A percentile compares a stretch with the other conserved stretches of the same genome.
Conservation (phyloP, 2,888 invertebrate genomes). For the Heliconius aoede region DNA sequence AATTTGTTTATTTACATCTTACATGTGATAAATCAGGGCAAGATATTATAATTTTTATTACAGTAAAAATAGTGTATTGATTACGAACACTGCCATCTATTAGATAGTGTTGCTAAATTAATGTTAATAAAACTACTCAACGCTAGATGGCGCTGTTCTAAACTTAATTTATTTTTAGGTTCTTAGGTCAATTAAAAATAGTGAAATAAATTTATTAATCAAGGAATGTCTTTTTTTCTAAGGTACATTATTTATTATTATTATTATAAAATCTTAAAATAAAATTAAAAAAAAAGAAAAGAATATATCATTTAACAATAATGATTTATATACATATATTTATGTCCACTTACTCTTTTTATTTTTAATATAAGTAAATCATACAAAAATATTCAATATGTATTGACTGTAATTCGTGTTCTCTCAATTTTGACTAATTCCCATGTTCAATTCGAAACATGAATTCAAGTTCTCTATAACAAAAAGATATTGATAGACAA, state of each 20-base stretch:
- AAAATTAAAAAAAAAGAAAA: neutral
- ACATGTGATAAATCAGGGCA: neutral
- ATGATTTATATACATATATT: neutral
- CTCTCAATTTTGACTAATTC: no score
- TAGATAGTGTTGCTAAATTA: neutral
- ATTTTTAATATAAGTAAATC: no score
- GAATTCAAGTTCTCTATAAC: no score
- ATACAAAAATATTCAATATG: no score
- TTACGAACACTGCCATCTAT: neutral
- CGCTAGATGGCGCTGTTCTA: conserved; percentile 28
- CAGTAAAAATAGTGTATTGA: no score
- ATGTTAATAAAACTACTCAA: neutral
- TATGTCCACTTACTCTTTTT: neutral
- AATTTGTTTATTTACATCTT: neutral
- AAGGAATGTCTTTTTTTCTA: neutral
- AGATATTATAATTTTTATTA: no score
- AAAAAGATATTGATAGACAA: no score
- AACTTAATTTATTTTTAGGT: neutral
- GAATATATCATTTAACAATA: neutral
- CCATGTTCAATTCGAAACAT: no score
- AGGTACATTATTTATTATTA: no score
- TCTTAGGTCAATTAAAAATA: neutral
- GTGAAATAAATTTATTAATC: neutral
- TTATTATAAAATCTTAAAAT: neutral
- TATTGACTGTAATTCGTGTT: no score